Base-by-base conservation (phyloP, 2,113 vertebrate genomes). In the Heterocephalus glaber region DNA sequence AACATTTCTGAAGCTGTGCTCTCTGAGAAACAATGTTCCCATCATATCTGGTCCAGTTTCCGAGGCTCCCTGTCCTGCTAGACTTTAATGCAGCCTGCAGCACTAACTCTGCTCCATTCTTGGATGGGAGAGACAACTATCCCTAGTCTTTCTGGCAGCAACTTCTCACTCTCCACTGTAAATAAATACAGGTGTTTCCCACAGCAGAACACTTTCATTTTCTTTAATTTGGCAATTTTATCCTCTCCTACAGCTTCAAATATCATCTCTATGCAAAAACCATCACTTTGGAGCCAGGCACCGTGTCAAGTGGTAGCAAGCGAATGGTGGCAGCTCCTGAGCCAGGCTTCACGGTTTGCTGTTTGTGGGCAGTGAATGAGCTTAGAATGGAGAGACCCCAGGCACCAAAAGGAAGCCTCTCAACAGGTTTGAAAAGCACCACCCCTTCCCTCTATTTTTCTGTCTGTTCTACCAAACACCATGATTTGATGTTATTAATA, bases 171-270 rank as follows among this genome's bases (percentile, higher is more conserved):
- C 60, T 72, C 76, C 47, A 82, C 74, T 93, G 58, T 96, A 95
- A 96, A 97, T 86, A 97, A 97, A 94, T 66, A 95, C 68, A 94
- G 86, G 89, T 93, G 80, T 74, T 93, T 94, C 72, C 88, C 90
- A 96, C 0, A 30, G 33, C 76, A 80, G 70, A 54, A n/a, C n/a
- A n/a, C 68, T 93, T 77, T 93, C 89, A 20, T 89, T 92, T 89
- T 92, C 86, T 94, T 95, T 90, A 92, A 94, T 54, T 72, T 86
- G 95, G 91, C 61, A 93, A 92, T 47, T 84, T 58, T 47, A 89
- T 61, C 5, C 74, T 89, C 76, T 85, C 84, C 84, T 90, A 77
- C 38, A 63, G 63, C 68, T 87, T 92, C 77, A 74, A 72, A 61
- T 72, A 92, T 56, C 80, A 89, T 83, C 85, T 81, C 65, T 54